These are phyloP conservation scores for Podarcis lilfordi DNA, from an alignment of 2,797 vertebrate genomes.

Conservation along the genomic window DNA sequence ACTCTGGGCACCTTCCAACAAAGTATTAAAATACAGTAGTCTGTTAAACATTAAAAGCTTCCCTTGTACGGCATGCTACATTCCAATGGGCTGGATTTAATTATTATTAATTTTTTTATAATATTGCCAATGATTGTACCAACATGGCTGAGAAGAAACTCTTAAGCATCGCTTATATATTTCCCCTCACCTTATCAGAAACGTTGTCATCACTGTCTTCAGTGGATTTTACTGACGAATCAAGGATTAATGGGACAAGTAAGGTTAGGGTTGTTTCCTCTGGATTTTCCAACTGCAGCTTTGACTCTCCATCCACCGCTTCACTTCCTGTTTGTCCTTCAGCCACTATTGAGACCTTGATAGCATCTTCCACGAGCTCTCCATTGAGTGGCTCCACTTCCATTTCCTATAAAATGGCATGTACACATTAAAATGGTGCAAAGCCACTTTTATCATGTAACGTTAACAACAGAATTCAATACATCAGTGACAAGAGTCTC, in stretches of 20 bases:
- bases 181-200: constrained; percentile 74
- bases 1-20: no score
- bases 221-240: constrained; percentile 67
- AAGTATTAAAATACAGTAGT: no score
- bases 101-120: not conserved
- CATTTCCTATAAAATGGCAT: constrained; percentile 60
- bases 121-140: not conserved
- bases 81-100: no score
- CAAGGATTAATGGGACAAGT: constrained; percentile 63
- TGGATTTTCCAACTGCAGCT: constrained; percentile 68
- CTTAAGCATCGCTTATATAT: not conserved
- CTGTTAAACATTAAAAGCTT: no score
- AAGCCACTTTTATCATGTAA: not conserved
- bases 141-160: fast-evolving
- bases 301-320: constrained; percentile 68
- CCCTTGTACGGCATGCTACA: no score
- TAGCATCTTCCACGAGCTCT: constrained; percentile 73
- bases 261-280: constrained; percentile 64
- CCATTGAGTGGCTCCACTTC: constrained; percentile 77
- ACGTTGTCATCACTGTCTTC: constrained; percentile 70
- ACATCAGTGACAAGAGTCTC: not conserved
- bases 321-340: constrained; percentile 73
- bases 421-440: constrained; percentile 2
- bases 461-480: fast-evolving
- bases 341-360: constrained; percentile 48